Conservation (phyloP, 2,888 invertebrate genomes). For the Pollenia angustigena region DNA sequence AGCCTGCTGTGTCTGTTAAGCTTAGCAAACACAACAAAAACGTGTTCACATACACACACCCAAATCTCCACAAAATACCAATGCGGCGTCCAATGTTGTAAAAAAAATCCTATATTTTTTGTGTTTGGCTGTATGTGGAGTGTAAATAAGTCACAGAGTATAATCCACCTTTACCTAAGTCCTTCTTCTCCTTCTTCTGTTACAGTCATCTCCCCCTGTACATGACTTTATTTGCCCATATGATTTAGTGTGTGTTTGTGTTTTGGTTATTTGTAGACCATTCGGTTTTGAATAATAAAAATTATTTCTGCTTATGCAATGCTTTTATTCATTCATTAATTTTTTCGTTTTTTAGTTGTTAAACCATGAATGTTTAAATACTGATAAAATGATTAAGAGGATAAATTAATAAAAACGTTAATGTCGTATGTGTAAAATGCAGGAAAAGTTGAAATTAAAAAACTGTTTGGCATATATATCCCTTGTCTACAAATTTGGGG, state of each 20-base stretch:
- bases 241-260: background rate
- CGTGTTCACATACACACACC: slow-evolving; percentile 29
- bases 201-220: background rate
- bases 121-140: slow-evolving; percentile 16
- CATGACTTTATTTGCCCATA: slow-evolving; percentile 14
- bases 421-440: slow-evolving; percentile 10
- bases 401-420: slow-evolving; percentile 21
- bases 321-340: slow-evolving; percentile 21
- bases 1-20: slow-evolving; percentile 15
- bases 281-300: slow-evolving; percentile 35
- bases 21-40: slow-evolving; percentile 11
- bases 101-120: slow-evolving; percentile 53
- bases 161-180: slow-evolving; percentile 27
- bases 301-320: slow-evolving; percentile 48
- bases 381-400: slow-evolving; percentile 52
- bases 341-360: slow-evolving; percentile 28
- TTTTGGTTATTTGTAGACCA: background rate
- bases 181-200: slow-evolving; percentile 36
- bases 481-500: background rate
- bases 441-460: slow-evolving; percentile 1
- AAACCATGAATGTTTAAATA: slow-evolving; percentile 58
- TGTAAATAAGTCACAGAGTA: slow-evolving; percentile 51
- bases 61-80: slow-evolving; percentile 24
- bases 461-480: background rate
- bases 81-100: background rate